Evolutionary conservation across 2,797 vertebrate species (phyloP).

Genomic region (Microctenopoma lineatum): DNA sequence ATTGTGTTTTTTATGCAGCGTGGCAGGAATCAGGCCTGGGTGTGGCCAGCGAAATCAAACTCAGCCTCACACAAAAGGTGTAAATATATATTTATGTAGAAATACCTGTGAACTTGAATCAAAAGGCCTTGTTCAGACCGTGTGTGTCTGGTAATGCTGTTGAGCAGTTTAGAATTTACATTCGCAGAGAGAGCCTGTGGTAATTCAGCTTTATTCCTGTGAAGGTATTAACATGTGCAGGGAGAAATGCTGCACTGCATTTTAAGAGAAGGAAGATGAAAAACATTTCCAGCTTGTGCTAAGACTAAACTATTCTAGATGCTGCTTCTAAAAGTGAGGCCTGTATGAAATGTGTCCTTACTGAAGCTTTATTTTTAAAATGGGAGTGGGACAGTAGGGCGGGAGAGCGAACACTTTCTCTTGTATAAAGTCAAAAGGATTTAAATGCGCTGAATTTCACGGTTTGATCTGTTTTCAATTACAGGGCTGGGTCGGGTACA

Average conservation of each 20-base stretch:
- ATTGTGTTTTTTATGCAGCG: no score
- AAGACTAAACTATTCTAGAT: constrained; percentile 53
- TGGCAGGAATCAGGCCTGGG: no score
- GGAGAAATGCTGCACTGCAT: constrained; percentile 23
- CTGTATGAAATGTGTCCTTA: constrained; percentile 42
- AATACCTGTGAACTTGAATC: constrained; percentile 8
- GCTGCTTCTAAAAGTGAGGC: constrained; percentile 53
- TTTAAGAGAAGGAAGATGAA: constrained; percentile 39
- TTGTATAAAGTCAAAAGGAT: constrained; percentile 66
- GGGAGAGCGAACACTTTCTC: constrained; percentile 52
- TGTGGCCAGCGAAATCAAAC: no score
- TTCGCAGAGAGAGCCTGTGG: constrained; percentile 26
- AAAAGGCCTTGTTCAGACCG: neutral
- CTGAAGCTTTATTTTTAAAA: constrained; percentile 59
- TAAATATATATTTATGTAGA: neutral
- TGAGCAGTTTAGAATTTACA: neutral
- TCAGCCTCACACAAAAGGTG: no score
- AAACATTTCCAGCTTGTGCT: constrained; percentile 45
- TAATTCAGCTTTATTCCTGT: constrained; percentile 27
- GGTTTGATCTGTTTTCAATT: constrained; percentile 84
- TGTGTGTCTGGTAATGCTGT: constrained; percentile 8
- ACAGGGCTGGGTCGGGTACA: constrained; percentile 43
- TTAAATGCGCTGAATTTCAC: constrained; percentile 73
- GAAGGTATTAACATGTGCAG: constrained; percentile 8
- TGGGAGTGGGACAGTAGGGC: constrained; percentile 42